These are phyloP conservation scores for Agonopterix alstromeriana DNA, from an alignment of 2,888 invertebrate genomes.

Conservation along the genomic window DNA sequence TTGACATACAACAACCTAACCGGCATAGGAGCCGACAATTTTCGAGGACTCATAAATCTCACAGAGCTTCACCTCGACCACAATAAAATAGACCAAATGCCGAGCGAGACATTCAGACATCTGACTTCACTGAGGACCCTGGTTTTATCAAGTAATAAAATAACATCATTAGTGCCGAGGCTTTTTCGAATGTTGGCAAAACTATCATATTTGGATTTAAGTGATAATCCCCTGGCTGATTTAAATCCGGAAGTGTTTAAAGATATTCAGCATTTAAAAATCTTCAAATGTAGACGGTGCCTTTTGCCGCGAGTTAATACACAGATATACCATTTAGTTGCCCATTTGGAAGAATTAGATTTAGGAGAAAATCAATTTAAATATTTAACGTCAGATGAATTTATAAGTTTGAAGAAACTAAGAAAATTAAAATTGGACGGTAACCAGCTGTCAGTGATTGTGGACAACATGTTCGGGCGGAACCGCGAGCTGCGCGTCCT, in stretches of 20 bases:
- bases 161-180: conserved; percentile 81
- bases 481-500: conserved; percentile 74
- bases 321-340: conserved; percentile 85
- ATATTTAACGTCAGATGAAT: conserved; percentile 84
- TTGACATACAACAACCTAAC: conserved; percentile 85
- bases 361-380: conserved; percentile 87
- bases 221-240: conserved; percentile 84
- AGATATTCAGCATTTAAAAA: conserved; percentile 83
- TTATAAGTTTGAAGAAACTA: conserved; percentile 80
- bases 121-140: conserved; percentile 82
- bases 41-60: conserved; percentile 85
- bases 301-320: conserved; percentile 84
- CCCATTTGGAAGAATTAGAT: conserved; percentile 84
- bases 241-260: conserved; percentile 88
- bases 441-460: conserved; percentile 85
- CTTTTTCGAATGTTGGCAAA: conserved; percentile 85
- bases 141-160: conserved; percentile 80
- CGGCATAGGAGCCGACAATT: conserved; percentile 82
- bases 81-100: conserved; percentile 84
- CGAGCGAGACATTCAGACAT: conserved; percentile 85
- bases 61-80: conserved; percentile 83
- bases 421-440: conserved; percentile 82
- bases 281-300: conserved; percentile 85
- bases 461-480: conserved; percentile 82
- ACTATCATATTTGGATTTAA: conserved; percentile 83